Evolutionary conservation across 2,888 invertebrate species (phyloP).

Genomic region (Perizoma flavofasciatum): DNA sequence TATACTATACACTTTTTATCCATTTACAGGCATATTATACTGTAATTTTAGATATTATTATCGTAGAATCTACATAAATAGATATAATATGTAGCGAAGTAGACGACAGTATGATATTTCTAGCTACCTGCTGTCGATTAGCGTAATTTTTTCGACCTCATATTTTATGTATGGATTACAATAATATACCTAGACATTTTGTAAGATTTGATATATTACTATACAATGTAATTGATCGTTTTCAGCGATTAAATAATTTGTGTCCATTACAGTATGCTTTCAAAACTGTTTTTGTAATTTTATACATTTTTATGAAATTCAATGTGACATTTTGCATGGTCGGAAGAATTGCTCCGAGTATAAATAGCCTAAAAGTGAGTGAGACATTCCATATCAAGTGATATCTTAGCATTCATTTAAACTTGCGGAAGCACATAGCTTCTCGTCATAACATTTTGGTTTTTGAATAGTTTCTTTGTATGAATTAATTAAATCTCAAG

Average conservation of each 20-base stretch:
- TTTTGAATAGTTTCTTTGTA: constrained; percentile 13
- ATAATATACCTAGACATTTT: constrained; percentile 55
- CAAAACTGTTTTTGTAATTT: constrained; percentile 81
- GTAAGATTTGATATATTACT: constrained; percentile 75
- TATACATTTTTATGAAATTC: constrained; percentile 81
- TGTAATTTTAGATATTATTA: constrained; percentile 65
- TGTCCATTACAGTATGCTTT: constrained; percentile 70
- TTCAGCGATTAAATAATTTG: constrained; percentile 56
- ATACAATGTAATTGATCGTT: constrained; percentile 68
- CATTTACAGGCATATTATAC: constrained; percentile 74
- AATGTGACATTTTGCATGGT: constrained; percentile 70
- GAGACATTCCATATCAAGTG: constrained; percentile 83
- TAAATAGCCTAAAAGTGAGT: constrained; percentile 73
- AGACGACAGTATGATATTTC: constrained; percentile 54
- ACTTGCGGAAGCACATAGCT: neutral
- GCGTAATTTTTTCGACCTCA: constrained; percentile 67
- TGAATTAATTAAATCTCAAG: constrained; percentile 8
- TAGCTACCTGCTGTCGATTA: constrained; percentile 51
- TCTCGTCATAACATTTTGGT: constrained; percentile 3
- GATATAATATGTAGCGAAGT: constrained; percentile 60
- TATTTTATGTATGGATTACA: constrained; percentile 50
- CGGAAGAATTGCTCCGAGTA: constrained; percentile 62
- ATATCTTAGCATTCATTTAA: constrained; percentile 32
- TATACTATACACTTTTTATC: constrained; percentile 79
- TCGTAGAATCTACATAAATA: constrained; percentile 58